Conservation (phyloP, 2,113 vertebrate genomes). For the Abramis brama region DNA sequence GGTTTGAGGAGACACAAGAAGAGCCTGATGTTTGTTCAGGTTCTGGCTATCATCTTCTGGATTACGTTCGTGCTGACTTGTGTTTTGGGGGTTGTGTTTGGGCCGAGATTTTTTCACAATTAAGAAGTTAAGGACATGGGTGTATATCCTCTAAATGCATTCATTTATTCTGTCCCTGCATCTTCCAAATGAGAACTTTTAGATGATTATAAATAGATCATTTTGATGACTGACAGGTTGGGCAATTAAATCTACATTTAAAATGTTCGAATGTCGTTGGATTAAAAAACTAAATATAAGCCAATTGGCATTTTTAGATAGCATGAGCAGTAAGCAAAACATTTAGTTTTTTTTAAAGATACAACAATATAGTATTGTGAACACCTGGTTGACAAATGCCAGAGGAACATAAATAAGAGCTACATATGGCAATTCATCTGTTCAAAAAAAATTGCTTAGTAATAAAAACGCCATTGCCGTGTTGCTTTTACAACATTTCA, state of each 20-base stretch:
- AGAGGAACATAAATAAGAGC: neutral
- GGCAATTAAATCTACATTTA: neutral
- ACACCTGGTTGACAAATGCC: neutral
- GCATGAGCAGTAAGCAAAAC: no score
- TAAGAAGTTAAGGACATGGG: constrained; percentile 20
- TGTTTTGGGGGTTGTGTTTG: constrained; percentile 73
- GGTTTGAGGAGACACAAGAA: constrained; percentile 65
- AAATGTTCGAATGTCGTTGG: neutral
- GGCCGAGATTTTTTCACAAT: constrained; percentile 67
- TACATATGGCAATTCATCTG: no score
- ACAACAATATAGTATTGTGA: neutral
- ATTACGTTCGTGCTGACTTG: constrained; percentile 76
- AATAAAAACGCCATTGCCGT: no score
- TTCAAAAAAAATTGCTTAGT: no score
- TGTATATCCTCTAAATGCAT: neutral
- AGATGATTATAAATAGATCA: neutral
- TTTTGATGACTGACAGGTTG: neutral
- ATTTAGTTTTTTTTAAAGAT: no score
- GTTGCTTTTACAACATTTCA: no score
- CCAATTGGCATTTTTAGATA: no score
- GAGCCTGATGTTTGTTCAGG: constrained; percentile 70
- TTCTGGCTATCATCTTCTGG: constrained; percentile 75
- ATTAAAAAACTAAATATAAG: no score
- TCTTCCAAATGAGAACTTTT: neutral
- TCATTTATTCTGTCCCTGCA: neutral